Base-by-base conservation (phyloP, 2,888 invertebrate species). In the Tetranychus piercei region DNA sequence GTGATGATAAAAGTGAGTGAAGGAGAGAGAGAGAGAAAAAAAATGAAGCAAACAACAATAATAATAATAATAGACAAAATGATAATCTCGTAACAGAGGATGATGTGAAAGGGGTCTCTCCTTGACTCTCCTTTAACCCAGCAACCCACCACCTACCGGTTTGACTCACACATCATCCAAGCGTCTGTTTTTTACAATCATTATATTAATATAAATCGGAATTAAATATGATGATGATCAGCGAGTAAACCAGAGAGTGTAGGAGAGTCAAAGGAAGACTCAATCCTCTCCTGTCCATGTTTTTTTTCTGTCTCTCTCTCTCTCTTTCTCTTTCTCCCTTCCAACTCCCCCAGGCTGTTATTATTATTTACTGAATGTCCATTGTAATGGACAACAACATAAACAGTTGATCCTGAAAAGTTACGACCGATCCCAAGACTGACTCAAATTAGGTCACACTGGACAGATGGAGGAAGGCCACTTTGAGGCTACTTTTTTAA, bases 361-460 rank as follows among this genome's bases (percentile, higher is more conserved):
- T 55, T 55, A 55, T 55, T 55, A 55, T 55, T 55, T 55, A 55
- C 55, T 55, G 55, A 55, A 55, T 55, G 55, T 55, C 55, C 55
- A 15, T 9, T 55, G 15, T 15, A 55, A 55, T 55, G 55, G 34
- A 34, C 34, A 34, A 34, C 34, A 55, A 9, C 55, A 55, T 55
- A 55, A 55, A 55, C 55, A 55, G 55, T 55, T 55, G 55, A 55
- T 55, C 55, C 55, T 55, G 55, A 55, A 55, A 55, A 55, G 55
- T 55, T 55, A 55, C 55, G 55, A 55, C 55, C 55, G 55, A 55
- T 55, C 55, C 55, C 55, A 87, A 91, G 80, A 78, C 76, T 1
- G 89, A 91, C 81, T 34, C 34, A 34, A 93, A 93, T 82, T 93
- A 93, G 0, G 87, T 88, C 80, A 55, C 83, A 92, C 91, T 94